phyloP scores from a whole-genome alignment of 2,797 vertebrate species.

The Pelobates cultripes region DNA sequence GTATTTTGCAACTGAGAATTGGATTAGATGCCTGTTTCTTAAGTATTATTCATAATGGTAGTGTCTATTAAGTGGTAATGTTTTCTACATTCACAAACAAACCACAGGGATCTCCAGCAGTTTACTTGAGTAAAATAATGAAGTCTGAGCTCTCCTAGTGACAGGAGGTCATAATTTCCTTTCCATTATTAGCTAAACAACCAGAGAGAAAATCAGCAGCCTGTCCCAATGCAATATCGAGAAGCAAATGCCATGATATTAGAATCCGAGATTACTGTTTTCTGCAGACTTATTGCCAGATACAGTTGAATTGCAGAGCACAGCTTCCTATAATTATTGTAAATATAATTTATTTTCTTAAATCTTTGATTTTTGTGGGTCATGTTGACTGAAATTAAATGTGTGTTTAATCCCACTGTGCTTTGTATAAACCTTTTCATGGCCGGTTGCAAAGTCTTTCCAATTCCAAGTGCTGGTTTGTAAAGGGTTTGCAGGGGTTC shows the following conservation, averaged over 20 bases:
- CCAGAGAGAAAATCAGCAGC: not conserved
- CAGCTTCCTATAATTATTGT: too few species aligned
- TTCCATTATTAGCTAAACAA: not conserved
- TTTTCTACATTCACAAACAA: conserved; percentile 16
- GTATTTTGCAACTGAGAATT: not conserved
- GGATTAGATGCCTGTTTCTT: not conserved
- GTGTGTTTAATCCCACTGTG: too few species aligned
- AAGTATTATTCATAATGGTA: conserved; percentile 11
- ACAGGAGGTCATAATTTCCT: conserved; percentile 3
- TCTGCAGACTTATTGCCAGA: not conserved
- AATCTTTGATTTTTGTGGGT: too few species aligned
- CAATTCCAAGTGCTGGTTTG: too few species aligned
- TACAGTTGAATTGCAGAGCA: not conserved
- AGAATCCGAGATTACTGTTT: not conserved
- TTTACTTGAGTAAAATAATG: conserved; percentile 1
- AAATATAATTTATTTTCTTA: too few species aligned
- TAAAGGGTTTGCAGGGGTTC: too few species aligned
- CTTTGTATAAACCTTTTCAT: too few species aligned
- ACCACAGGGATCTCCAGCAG: conserved; percentile 8
- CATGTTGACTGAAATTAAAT: too few species aligned
- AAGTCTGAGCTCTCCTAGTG: not conserved
- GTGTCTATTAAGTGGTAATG: not conserved
- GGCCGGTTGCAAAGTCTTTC: too few species aligned
- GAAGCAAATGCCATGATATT: not conserved
- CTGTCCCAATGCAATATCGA: not conserved